These are phyloP conservation scores for Lates calcarifer DNA, from an alignment of 2,113 vertebrate species.

Conservation along the genomic window DNA sequence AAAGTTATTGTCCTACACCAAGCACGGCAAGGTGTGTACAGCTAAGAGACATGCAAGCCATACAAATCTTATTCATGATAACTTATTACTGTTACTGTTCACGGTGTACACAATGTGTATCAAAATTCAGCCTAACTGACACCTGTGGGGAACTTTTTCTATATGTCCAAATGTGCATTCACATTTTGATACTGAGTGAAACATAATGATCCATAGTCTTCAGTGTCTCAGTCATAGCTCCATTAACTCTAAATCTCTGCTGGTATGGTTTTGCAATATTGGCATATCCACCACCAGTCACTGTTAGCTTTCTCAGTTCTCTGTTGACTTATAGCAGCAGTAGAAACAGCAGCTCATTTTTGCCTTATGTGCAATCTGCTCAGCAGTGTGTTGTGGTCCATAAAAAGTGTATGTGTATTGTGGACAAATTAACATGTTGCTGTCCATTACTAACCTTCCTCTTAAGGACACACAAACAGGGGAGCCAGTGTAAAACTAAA, in stretches of 20 bases:
- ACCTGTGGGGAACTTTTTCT: background rate
- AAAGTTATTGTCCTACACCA: background rate
- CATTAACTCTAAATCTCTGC: background rate
- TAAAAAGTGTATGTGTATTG: background rate
- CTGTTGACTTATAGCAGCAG: background rate
- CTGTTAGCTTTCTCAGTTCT: background rate
- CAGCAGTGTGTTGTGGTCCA: background rate
- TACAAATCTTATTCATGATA: background rate
- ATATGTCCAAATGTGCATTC: background rate
- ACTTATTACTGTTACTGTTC: background rate
- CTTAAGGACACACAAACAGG: background rate
- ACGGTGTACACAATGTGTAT: background rate
- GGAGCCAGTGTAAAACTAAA: background rate
- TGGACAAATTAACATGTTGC: conserved; percentile 13
- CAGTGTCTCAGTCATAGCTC: background rate
- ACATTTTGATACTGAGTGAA: background rate
- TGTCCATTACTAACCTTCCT: too few species aligned
- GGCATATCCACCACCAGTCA: background rate
- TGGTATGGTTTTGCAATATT: background rate
- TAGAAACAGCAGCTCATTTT: background rate
- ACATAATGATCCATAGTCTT: too few species aligned
- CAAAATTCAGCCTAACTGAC: background rate
- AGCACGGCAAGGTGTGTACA: background rate
- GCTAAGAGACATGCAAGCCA: too few species aligned
- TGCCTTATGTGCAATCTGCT: conserved; percentile 8